Conservation (phyloP, 2,797 vertebrate species). For the Semotilus atromaculatus region DNA sequence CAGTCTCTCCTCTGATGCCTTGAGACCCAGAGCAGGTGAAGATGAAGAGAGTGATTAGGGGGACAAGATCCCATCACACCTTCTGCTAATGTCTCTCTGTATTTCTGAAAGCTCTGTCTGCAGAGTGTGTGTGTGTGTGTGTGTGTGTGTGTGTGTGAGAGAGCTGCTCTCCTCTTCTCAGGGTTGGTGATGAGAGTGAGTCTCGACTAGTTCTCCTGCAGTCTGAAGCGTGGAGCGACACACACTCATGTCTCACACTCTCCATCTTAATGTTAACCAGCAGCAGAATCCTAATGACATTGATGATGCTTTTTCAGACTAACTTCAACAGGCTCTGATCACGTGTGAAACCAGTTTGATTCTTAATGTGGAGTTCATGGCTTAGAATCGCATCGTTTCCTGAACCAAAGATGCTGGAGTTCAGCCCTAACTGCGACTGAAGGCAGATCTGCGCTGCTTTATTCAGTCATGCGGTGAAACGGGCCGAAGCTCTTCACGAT, state of each 20-base stretch:
- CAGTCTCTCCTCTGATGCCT: not conserved
- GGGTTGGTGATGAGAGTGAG: constrained; percentile 30
- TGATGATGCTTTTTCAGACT: not conserved
- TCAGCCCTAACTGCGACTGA: not conserved
- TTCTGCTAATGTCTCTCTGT: not conserved
- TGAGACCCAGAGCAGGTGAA: not conserved
- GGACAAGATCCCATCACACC: not conserved
- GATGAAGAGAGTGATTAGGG: not conserved
- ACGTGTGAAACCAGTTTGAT: no score
- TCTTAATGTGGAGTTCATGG: no score
- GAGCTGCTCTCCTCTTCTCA: constrained; percentile 16
- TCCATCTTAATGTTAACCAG: constrained; percentile 37
- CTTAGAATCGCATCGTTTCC: not conserved
- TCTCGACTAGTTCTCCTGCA: constrained; percentile 20
- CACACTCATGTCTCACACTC: constrained; percentile 28
- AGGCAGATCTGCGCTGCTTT: not conserved
- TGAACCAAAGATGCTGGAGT: not conserved
- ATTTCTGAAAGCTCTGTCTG: not conserved
- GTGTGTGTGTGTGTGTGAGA: not conserved
- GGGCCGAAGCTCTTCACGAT: not conserved
- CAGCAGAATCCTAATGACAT: constrained; percentile 42
- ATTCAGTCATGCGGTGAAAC: not conserved
- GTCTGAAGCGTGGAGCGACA: constrained; percentile 21
- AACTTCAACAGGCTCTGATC: not conserved
- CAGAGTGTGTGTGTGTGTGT: no score